These are phyloP conservation scores for Aphaenogaster ashmeadi DNA, from an alignment of 1,140 invertebrate genomes.

Conservation along the genomic window DNA sequence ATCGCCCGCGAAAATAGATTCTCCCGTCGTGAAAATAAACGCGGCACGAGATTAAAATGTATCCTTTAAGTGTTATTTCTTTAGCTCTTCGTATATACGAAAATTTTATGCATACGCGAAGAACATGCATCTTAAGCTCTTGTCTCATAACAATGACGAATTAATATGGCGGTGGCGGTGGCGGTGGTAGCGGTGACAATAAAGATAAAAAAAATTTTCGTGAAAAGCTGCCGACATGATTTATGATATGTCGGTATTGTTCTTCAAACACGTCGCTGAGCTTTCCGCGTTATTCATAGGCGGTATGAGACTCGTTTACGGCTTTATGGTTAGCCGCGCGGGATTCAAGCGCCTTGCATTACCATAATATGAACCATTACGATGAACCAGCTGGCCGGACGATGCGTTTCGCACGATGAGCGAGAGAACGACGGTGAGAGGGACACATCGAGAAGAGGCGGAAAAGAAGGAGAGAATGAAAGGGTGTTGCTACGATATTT, in stretches of 20 bases:
- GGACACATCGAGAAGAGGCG: neutral
- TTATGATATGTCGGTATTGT: constrained; percentile 63
- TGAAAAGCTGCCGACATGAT: constrained; percentile 58
- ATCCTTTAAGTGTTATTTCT: neutral
- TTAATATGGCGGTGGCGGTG: constrained; percentile 25
- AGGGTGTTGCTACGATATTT: constrained; percentile 77
- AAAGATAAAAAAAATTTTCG: constrained; percentile 44
- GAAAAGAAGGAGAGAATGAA: neutral
- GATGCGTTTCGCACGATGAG: constrained; percentile 55
- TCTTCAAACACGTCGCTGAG: constrained; percentile 43
- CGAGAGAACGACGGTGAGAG: constrained; percentile 58
- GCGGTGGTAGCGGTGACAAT: neutral
- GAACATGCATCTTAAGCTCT: neutral
- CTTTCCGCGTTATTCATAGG: constrained; percentile 59
- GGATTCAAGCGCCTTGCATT: constrained; percentile 59
- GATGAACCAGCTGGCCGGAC: constrained; percentile 54
- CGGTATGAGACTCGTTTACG: constrained; percentile 59
- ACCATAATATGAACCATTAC: constrained; percentile 65
- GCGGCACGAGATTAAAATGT: neutral
- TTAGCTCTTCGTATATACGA: neutral
- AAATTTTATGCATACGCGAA: constrained; percentile 2
- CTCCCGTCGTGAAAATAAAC: neutral
- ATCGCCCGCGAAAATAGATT: constrained; percentile 40
- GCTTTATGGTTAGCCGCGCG: constrained; percentile 52
- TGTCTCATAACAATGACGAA: constrained; percentile 27